Evolutionary conservation across 2,888 invertebrate genomes (phyloP).

Genomic region (Drosophila peninsularis): DNA sequence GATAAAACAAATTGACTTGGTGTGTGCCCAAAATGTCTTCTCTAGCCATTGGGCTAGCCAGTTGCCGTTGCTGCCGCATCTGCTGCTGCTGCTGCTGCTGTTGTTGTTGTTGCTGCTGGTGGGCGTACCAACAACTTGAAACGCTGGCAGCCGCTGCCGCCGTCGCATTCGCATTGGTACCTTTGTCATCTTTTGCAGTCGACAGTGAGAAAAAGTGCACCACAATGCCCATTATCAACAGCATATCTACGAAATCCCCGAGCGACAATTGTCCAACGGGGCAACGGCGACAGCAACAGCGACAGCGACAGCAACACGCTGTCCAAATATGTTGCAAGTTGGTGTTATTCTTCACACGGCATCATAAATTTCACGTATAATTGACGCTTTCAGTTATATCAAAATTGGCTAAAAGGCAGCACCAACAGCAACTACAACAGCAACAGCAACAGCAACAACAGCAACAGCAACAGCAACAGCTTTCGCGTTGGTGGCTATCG

Average conservation of each 20-base stretch:
- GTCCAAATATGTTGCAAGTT: constrained; percentile 82
- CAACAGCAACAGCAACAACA: constrained; percentile 31
- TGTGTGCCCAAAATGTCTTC: constrained; percentile 82
- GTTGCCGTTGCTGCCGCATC: constrained; percentile 15
- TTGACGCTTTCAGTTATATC: constrained; percentile 83
- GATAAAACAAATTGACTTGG: constrained; percentile 84
- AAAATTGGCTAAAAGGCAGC: constrained; percentile 77
- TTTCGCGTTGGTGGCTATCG: constrained; percentile 73
- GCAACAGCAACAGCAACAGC: constrained; percentile 23
- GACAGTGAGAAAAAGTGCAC: constrained; percentile 65
- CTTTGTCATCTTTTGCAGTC: constrained; percentile 74
- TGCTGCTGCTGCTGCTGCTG: constrained; percentile 15
- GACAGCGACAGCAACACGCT: constrained; percentile 39
- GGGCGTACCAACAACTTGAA: constrained; percentile 58
- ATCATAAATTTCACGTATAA: constrained; percentile 84
- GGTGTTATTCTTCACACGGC: constrained; percentile 83
- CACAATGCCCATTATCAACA: constrained; percentile 76
- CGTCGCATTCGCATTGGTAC: constrained; percentile 44
- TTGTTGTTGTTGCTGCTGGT: constrained; percentile 22
- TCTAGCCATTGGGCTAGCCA: constrained; percentile 58
- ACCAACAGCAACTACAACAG: constrained; percentile 17
- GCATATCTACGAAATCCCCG: constrained; percentile 68
- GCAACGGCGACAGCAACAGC: constrained; percentile 20
- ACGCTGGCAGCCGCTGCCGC: constrained; percentile 46
- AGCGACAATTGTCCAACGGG: constrained; percentile 67